Evolutionary conservation across 2,797 vertebrate species (phyloP).

Genomic region (Craterocephalus amniculus): DNA sequence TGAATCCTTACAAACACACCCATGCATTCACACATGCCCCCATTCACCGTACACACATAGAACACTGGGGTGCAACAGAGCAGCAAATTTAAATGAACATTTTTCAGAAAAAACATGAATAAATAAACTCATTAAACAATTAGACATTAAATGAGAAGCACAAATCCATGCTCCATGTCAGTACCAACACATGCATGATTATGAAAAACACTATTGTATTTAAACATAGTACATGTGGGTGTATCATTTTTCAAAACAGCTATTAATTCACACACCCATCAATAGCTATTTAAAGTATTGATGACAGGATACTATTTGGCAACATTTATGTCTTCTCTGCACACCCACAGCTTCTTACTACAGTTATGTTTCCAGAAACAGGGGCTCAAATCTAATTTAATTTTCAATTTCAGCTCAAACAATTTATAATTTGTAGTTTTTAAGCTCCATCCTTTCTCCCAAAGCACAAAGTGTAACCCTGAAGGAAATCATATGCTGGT

Average conservation of each 20-base stretch:
- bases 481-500: conserved; percentile 3
- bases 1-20: conserved; percentile 71
- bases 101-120: conserved; percentile 49
- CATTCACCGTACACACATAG: conserved; percentile 50
- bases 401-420: conserved; percentile 5
- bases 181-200: neutral
- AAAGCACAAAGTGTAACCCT: conserved; percentile 1
- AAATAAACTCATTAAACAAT: conserved; percentile 51
- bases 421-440: neutral
- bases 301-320: neutral
- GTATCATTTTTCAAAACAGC: neutral
- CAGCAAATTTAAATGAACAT: conserved; percentile 34
- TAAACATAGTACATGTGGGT: neutral
- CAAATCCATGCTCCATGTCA: neutral
- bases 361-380: too few relatives aligned
- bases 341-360: neutral
- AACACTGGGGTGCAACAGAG: conserved; percentile 49
- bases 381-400: neutral
- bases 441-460: neutral
- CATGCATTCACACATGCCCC: conserved; percentile 68
- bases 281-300: neutral
- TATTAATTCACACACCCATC: neutral
- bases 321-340: neutral
- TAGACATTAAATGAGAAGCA: conserved; percentile 30
- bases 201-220: neutral